Percentiles rank a stretch among this genome's conserved stretches.
These are phyloP conservation scores for Neogale vison DNA, from an alignment of 2,113 vertebrate species.

Conservation along the genomic window DNA sequence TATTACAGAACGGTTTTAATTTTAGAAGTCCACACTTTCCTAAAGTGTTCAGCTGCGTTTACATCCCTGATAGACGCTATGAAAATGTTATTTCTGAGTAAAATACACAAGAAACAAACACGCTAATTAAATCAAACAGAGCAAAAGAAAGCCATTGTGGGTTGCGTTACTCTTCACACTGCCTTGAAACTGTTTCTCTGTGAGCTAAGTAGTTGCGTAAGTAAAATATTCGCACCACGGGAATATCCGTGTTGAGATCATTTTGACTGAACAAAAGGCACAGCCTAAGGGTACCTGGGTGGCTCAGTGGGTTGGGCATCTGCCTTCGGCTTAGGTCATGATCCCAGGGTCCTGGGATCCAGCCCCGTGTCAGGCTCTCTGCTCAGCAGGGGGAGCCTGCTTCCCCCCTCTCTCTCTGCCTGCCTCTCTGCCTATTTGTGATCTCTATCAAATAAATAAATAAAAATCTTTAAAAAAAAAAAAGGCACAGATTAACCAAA, in stretches of 20 bases:
- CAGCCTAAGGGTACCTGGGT: not conserved
- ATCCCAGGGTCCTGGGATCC: too few relatives aligned
- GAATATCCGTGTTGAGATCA: not conserved
- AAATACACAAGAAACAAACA: constrained; percentile 20
- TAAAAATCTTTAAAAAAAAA: too few relatives aligned
- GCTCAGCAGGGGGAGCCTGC: too few relatives aligned
- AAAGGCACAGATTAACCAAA: not conserved
- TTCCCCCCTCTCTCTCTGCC: too few relatives aligned
- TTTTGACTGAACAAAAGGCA: not conserved
- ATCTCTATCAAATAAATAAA: too few relatives aligned
- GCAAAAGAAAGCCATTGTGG: not conserved
- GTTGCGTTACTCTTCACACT: not conserved
- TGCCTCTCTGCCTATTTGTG: too few relatives aligned
- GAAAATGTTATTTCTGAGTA: constrained; percentile 32
- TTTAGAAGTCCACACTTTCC: not conserved
- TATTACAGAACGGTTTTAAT: not conserved
- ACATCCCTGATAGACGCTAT: not conserved
- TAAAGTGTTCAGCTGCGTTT: not conserved
- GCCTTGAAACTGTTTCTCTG: not conserved
- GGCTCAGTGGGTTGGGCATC: too few relatives aligned
- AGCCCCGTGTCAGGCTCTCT: too few relatives aligned
- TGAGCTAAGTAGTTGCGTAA: not conserved
- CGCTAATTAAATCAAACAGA: not conserved
- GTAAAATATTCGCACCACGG: not conserved
- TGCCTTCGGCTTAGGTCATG: too few relatives aligned